Conservation (phyloP, 2,113 vertebrate genomes). For the Oryzias curvinotus region DNA sequence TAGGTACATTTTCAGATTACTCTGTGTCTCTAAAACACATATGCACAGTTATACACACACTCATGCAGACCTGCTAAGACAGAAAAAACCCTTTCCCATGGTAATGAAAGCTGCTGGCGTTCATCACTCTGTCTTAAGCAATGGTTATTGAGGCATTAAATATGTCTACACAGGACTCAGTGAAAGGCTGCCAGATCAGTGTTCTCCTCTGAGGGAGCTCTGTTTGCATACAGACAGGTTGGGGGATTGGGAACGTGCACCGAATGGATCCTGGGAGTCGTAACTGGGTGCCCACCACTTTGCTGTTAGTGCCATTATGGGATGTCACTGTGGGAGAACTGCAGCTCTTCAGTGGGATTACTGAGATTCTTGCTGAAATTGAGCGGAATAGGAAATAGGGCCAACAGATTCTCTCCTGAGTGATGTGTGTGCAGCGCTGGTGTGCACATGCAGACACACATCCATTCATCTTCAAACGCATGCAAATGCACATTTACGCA, state of each 20-base stretch:
- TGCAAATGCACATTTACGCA: slow-evolving; percentile 52
- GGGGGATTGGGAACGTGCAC: slow-evolving; percentile 65
- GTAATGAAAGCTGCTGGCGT: slow-evolving; percentile 71
- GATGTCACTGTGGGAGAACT: slow-evolving; percentile 76
- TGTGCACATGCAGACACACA: slow-evolving; percentile 22
- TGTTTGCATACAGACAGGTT: slow-evolving; percentile 79
- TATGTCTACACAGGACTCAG: slow-evolving; percentile 78
- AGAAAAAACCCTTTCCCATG: slow-evolving; percentile 37
- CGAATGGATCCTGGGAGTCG: slow-evolving; percentile 65
- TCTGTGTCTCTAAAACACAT: background rate
- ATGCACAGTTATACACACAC: background rate
- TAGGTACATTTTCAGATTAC: slow-evolving; percentile 3
- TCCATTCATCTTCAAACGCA: slow-evolving; percentile 40
- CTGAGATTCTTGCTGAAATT: slow-evolving; percentile 73
- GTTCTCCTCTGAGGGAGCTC: slow-evolving; percentile 66
- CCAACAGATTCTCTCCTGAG: slow-evolving; percentile 50
- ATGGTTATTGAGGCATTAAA: slow-evolving; percentile 79
- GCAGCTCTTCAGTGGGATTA: slow-evolving; percentile 77
- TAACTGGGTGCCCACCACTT: slow-evolving; percentile 74
- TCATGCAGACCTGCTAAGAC: slow-evolving; percentile 2
- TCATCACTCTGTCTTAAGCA: slow-evolving; percentile 75
- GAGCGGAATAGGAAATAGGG: slow-evolving; percentile 74
- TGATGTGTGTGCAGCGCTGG: slow-evolving; percentile 31
- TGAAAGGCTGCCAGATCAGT: slow-evolving; percentile 70
- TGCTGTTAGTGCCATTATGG: slow-evolving; percentile 76